Base-by-base conservation (phyloP, 2,797 vertebrate genomes). In the Sebastes vulpes region DNA sequence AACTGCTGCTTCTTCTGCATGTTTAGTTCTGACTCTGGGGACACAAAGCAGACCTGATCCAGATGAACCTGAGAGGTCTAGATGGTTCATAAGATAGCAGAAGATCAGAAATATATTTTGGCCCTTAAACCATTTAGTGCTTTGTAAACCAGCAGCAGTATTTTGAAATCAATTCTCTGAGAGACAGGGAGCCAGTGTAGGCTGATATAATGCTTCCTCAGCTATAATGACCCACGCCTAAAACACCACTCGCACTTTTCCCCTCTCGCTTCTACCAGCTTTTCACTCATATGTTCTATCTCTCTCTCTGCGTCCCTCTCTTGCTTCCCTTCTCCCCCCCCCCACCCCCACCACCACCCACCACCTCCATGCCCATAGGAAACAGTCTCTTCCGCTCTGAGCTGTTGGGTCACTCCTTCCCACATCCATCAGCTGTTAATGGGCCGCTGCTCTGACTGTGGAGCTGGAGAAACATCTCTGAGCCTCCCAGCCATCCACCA, bases 361-460 rank as follows among this genome's bases (percentile, higher is more conserved):
- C 64, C 71, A 38, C 46, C 26, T 53, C 72, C 65, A 53, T 80
- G 83, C 83, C 90, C 89, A 91, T 90, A 93, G 95, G 96, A 96
- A 96, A 92, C 86, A 57, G 83, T 89, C 89, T 84, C 89, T 96
- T 94, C 95, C 94, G 90, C 88, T 86, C 85, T 48, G 78, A 85
- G 89, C 87, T 80, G 72, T 81, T 86, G 87, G 92, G 89, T 92
- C 89, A 92, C 91, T 92, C 93, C 90, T 93, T 87, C 86, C 89
- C 89, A 91, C 95, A 96, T 96, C 93, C 92, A 95, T 95, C 95
- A 95, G 92, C 93, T 92, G 93, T 91, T 95, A 94, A 95, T 94
- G 91, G 92, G 83, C 86, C 58, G 14, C 20, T 58, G 84, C 84
- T 83, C 76, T 46, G 42, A 46, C 42, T 82, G 67, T 48, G 69